Conservation (phyloP, 2,888 invertebrate species). For the Osmoderma eremita region DNA sequence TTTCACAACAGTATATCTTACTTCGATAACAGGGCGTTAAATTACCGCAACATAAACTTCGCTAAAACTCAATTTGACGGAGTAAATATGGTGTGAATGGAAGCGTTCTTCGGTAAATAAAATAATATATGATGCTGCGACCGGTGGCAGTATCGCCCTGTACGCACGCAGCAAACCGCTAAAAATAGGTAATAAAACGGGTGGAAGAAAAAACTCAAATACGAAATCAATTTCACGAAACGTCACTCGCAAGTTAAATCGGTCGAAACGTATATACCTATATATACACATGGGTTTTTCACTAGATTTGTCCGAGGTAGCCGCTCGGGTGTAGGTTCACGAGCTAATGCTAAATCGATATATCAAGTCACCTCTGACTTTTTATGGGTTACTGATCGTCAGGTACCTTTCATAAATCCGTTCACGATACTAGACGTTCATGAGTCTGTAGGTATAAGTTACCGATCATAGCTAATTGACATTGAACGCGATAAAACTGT, state of each 20-base stretch:
- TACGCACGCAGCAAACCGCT: slow-evolving; percentile 26
- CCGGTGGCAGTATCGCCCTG: slow-evolving; percentile 1
- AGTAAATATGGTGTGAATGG: slow-evolving; percentile 25
- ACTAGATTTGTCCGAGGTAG: slow-evolving; percentile 47
- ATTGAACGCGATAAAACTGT: slow-evolving; percentile 6
- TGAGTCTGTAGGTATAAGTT: slow-evolving; percentile 14
- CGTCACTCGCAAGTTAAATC: slow-evolving; percentile 35
- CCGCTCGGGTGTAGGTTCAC: slow-evolving; percentile 52
- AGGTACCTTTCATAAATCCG: slow-evolving; percentile 46
- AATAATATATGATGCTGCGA: slow-evolving; percentile 13
- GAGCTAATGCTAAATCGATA: slow-evolving; percentile 57
- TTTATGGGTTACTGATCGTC: slow-evolving; percentile 52
- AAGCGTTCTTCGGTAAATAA: slow-evolving; percentile 10
- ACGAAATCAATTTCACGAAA: slow-evolving; percentile 37
- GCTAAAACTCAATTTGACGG: slow-evolving; percentile 16
- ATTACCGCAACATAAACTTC: not conserved
- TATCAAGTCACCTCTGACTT: slow-evolving; percentile 55
- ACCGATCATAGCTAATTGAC: not conserved
- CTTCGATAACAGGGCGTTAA: too few relatives aligned
- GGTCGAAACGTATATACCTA: slow-evolving; percentile 17
- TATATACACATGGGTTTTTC: slow-evolving; percentile 39
- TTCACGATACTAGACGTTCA: slow-evolving; percentile 3
- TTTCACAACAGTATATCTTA: too few relatives aligned
- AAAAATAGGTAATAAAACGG: slow-evolving; percentile 31
- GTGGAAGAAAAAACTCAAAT: slow-evolving; percentile 16